These are phyloP conservation scores for Boulengeromyrus knoepffleri DNA, from an alignment of 2,113 vertebrate species.

Conservation along the genomic window DNA sequence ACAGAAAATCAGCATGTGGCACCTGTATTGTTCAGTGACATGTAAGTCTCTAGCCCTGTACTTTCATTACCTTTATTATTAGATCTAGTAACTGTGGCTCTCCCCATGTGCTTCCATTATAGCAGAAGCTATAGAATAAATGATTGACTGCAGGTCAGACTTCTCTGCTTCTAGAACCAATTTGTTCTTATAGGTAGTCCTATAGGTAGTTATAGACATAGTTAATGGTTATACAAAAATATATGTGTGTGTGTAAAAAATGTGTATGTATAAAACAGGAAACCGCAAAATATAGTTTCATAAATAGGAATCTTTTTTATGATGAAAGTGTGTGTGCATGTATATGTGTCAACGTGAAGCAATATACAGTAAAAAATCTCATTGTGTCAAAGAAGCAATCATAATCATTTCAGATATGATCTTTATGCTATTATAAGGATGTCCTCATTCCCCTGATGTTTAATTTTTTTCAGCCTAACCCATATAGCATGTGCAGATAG, in stretches of 20 bases:
- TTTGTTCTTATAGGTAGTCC: not conserved
- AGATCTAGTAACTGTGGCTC: not conserved
- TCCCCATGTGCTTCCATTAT: not conserved
- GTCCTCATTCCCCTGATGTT: not conserved
- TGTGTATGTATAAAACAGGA: not conserved
- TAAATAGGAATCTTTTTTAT: not conserved
- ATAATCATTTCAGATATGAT: not conserved
- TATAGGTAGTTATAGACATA: not conserved
- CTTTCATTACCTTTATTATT: slow-evolving; percentile 25
- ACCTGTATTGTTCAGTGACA: slow-evolving; percentile 34
- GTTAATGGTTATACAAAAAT: not conserved
- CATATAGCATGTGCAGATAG: not conserved
- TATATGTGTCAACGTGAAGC: not conserved
- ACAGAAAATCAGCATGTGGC: slow-evolving; percentile 48
- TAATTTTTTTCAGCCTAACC: not conserved
- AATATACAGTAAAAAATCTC: not conserved
- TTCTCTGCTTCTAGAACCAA: not conserved
- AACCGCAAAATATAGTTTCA: not conserved
- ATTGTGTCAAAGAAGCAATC: not conserved
- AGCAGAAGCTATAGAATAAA: not conserved
- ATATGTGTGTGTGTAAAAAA: not conserved
- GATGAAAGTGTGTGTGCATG: not conserved
- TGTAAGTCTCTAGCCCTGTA: slow-evolving; percentile 50
- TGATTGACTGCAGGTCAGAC: not conserved
- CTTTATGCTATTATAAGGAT: slow-evolving; percentile 1